Percentiles rank a stretch among this genome's conserved stretches.
phyloP scores from a whole-genome alignment of 2,113 vertebrate species.

The Eurypyga helias region DNA sequence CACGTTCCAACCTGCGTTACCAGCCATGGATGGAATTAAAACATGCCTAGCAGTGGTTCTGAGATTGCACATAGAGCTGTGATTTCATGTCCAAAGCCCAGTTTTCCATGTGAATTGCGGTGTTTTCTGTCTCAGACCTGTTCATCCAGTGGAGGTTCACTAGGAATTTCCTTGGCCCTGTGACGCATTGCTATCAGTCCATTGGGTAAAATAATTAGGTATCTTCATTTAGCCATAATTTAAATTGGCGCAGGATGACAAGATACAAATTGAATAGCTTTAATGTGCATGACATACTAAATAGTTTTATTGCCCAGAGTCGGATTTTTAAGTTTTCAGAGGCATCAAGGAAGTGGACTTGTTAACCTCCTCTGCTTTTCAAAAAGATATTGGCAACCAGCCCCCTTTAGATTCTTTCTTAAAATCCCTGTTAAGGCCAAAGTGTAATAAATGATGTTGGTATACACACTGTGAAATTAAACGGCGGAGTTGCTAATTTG shows the following conservation, averaged over 20 bases:
- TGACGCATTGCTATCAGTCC: not conserved
- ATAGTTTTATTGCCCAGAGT: not conserved
- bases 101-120: not conserved
- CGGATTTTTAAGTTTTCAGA: not conserved
- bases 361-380: not conserved
- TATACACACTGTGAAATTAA: not conserved
- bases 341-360: not conserved
- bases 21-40: not conserved
- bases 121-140: not conserved
- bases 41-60: not conserved
- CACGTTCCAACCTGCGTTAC: not conserved
- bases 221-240: not conserved
- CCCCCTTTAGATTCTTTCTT: not conserved
- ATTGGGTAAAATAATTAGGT: not conserved
- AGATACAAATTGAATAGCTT: not conserved
- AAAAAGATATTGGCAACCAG: not conserved
- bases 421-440: not conserved
- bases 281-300: not conserved
- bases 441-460: not conserved
- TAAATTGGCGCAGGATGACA: not conserved
- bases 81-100: not conserved
- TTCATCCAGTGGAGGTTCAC: not conserved
- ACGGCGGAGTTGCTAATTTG: not conserved
- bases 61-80: fast-evolving
- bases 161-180: not conserved